A percentile compares a stretch with the other conserved stretches of the same genome.
phyloP scores from a whole-genome alignment of 2,113 vertebrate species.

The Stomatorhinus ivindoensis region DNA sequence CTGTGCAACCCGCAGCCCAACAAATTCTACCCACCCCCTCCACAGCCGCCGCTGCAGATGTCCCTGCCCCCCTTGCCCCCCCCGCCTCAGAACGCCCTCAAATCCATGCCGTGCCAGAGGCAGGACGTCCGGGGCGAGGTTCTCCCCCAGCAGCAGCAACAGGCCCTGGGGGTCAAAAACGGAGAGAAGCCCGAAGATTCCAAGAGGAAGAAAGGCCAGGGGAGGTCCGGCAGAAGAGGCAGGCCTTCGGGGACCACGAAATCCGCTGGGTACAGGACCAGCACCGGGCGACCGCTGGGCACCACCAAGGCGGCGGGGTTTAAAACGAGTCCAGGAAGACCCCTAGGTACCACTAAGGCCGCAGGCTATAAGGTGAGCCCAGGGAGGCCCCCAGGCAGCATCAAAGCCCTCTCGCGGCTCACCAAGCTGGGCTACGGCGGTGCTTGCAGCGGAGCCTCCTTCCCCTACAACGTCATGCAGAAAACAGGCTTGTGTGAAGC shows the following conservation, averaged over 20 bases:
- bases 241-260: slow-evolving; percentile 92
- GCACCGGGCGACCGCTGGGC: slow-evolving; percentile 90
- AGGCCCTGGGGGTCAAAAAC: slow-evolving; percentile 63
- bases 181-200: slow-evolving; percentile 72
- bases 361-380: slow-evolving; percentile 98
- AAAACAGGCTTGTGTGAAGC: slow-evolving; percentile 78
- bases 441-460: slow-evolving; percentile 76
- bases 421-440: slow-evolving; percentile 79
- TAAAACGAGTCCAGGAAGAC: slow-evolving; percentile 96
- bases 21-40: slow-evolving; percentile 81
- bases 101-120: slow-evolving; percentile 80
- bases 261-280: slow-evolving; percentile 93
- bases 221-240: slow-evolving; percentile 84
- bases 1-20: slow-evolving; percentile 78
- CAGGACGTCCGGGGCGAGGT: slow-evolving; percentile 68
- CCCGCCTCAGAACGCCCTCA: slow-evolving; percentile 67
- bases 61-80: slow-evolving; percentile 53
- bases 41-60: slow-evolving; percentile 62
- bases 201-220: slow-evolving; percentile 88
- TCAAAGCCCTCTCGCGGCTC: slow-evolving; percentile 91
- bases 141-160: slow-evolving; percentile 64
- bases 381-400: slow-evolving; percentile 92
- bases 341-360: slow-evolving; percentile 91
- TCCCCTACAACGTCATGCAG: slow-evolving; percentile 82
- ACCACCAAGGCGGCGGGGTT: slow-evolving; percentile 97